These are phyloP conservation scores for Brachionus rubens DNA, from an alignment of 1,140 invertebrate species.

Conservation along the genomic window DNA sequence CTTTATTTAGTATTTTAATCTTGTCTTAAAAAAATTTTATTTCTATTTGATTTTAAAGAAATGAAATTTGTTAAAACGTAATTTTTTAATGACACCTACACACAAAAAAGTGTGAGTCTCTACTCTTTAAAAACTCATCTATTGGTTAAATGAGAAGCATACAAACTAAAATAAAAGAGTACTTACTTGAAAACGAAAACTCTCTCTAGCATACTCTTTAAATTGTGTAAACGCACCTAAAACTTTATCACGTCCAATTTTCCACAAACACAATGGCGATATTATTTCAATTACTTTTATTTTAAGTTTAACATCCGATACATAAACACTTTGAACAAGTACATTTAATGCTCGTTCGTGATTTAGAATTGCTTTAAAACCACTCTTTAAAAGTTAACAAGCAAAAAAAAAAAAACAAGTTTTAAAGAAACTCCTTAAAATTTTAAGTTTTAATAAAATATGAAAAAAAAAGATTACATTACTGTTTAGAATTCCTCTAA, in stretches of 20 bases:
- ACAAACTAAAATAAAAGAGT: neutral
- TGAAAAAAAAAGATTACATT: neutral
- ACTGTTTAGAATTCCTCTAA: slow-evolving; percentile 23
- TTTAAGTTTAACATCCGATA: slow-evolving; percentile 19
- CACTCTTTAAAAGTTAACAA: neutral
- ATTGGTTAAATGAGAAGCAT: no score
- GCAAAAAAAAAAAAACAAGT: no score
- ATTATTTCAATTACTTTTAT: slow-evolving; percentile 42
- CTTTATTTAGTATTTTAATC: slow-evolving; percentile 43
- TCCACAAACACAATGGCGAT: slow-evolving; percentile 40
- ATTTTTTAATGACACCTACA: neutral
- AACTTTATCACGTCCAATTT: slow-evolving; percentile 30
- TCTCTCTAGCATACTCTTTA: slow-evolving; percentile 18
- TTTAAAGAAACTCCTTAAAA: neutral
- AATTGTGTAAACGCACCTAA: slow-evolving; percentile 37
- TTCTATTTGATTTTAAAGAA: neutral
- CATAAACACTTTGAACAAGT: slow-evolving; percentile 30
- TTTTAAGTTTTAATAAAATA: neutral
- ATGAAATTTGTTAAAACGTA: neutral
- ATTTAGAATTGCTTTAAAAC: slow-evolving; percentile 16
- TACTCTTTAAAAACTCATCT: no score
- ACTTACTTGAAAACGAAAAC: slow-evolving; percentile 29
- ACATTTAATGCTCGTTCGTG: slow-evolving; percentile 26
- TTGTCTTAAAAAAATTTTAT: neutral
- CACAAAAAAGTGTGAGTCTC: neutral